Evolutionary conservation across 2,113 vertebrate genomes (phyloP), one percentile per base, ranked within the genome.

Genomic region (Dipodomys merriami): DNA sequence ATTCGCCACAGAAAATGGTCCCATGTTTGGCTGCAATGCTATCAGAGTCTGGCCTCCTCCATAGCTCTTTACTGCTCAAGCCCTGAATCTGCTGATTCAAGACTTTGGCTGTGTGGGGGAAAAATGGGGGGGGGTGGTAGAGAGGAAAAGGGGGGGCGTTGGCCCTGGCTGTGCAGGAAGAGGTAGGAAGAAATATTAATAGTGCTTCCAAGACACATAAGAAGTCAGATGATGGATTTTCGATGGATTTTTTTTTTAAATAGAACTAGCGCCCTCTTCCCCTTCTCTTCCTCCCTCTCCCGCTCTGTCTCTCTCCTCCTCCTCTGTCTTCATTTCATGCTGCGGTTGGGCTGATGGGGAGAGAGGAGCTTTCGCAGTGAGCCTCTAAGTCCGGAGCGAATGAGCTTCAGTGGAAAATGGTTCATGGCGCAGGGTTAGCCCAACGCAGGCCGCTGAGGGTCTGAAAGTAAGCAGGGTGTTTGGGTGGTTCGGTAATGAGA

Each of bases 1-100:
- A 98, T 98, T 98, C 97, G 98, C 98, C 98, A 98, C 98, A 98
- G 98, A 98, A 98, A 98, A 98, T 98, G 98, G 98, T 97, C 98
- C 98, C 98, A 97, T 98, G 98, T 97, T 98, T 98, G 98, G 97
- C 98, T 96, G 97, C 98, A 98, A 98, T 98, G 98, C 98, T 98
- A 98, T 98, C 98, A 98, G 96, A 98, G 97, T 93, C 98, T 88
- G 53, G 53, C 88, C 97, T 97, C 97, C 98, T 98, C 98, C 98
- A 98, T 98, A 98, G 98, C 98, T 98, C 98, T 98, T 98, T 97
- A 98, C 97, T 11, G 97, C 98, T 98, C 1, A 53, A 98, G 98
- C 98, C 97, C 97, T 94, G 98, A 98, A 98, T 98, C 98, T 98
- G 98, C 98, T 98, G 98, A 98, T 98, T 98, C 98, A 98, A 98